These are phyloP conservation scores for Hoplostethus atlanticus DNA, from an alignment of 2,797 vertebrate genomes.

Conservation along the genomic window DNA sequence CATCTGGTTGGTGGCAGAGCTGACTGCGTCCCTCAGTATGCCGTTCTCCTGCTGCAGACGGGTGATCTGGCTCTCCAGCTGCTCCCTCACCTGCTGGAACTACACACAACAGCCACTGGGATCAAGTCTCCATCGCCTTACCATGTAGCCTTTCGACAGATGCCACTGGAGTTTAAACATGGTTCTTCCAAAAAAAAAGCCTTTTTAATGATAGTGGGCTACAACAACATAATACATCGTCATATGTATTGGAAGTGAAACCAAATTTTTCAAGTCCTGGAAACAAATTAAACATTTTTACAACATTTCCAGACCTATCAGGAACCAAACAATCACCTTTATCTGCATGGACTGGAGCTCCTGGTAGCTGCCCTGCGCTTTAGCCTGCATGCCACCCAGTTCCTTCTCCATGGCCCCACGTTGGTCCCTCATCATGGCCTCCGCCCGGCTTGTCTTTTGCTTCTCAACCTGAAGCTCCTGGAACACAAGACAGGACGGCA, in stretches of 20 bases:
- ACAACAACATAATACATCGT: too few relatives aligned
- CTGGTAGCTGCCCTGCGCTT: constrained; percentile 93
- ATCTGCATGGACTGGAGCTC: constrained; percentile 94
- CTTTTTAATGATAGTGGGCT: too few relatives aligned
- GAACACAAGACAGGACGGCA: constrained; percentile 5
- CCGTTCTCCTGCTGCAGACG: constrained; percentile 97
- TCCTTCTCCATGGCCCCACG: constrained; percentile 93
- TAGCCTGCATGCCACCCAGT: constrained; percentile 90
- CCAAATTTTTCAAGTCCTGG: not conserved
- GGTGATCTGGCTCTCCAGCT: constrained; percentile 94
- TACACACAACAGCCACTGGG: constrained; percentile 59
- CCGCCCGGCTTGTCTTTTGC: constrained; percentile 89
- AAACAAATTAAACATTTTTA: not conserved
- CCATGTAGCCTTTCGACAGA: not conserved
- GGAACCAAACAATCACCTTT: constrained; percentile 83
- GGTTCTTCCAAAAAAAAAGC: too few relatives aligned
- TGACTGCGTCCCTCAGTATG: constrained; percentile 98
- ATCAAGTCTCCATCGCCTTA: constrained; percentile 7
- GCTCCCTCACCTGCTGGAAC: constrained; percentile 95
- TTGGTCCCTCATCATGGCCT: constrained; percentile 92
- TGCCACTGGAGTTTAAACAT: not conserved
- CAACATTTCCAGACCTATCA: not conserved
- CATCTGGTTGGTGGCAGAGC: constrained; percentile 95
- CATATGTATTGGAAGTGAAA: too few relatives aligned
- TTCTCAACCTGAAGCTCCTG: constrained; percentile 96